Base-by-base conservation (phyloP, 2,113 vertebrate species). In the Tauraco erythrolophus region DNA sequence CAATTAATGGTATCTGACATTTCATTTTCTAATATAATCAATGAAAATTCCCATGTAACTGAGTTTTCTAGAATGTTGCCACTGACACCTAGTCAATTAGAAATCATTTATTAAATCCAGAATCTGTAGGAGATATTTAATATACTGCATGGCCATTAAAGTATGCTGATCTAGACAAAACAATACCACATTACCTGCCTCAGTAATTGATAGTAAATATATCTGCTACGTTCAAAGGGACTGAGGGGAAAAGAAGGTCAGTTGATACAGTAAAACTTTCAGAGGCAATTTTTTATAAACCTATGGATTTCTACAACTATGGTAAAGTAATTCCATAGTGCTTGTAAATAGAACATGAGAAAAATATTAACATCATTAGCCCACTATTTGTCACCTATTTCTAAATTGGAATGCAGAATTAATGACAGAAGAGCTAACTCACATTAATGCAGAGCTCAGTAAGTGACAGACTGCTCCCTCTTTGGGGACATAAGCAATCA, bases 11-110 rank as follows among this genome's bases (percentile, higher is more conserved):
- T 89, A 72, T 94, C 95, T 98, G 98, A 97, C 97, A 96, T 97
- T 97, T 97, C 91, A 94, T 97, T 98, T 98, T 98, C 95, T 97
- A 95, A 97, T 94, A 91, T 64, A 97, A 98, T 98, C 96, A 97
- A 95, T 97, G 78, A 89, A 98, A 98, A 97, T 96, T 96, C 89
- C 90, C 66, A 75, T 78, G 70, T 97, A 97, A 96, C 94, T 95
- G 96, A 94, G 64, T 97, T 98, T 98, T 97, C 86, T 94, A 79
- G 88, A 96, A 97, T 94, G 87, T 97, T 97, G 41, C 81, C 79
- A 83, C 91, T 94, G 92, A 97, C 84, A 97, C 58, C n/a, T 88
- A 88, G 77, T 98, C 90, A 97, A 96, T 98, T 97, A 96, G 60
- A 96, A 94, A 92, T 72, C 31, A 75, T 88, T 92, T 97, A 95